Conservation (phyloP, 2,797 vertebrate species). For the Acrossocheilus wenchowensis region DNA sequence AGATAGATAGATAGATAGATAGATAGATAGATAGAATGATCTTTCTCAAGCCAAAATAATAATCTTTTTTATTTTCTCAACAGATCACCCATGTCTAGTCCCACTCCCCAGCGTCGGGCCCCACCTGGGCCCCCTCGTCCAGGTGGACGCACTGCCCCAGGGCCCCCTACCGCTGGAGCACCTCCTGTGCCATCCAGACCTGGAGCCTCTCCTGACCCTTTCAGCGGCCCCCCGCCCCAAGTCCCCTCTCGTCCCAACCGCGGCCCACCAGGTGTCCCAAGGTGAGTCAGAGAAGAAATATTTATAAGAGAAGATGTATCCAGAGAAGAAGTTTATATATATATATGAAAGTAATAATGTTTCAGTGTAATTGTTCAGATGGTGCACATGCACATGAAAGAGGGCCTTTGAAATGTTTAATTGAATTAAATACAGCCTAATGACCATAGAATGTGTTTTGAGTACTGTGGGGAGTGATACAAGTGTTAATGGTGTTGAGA, state of each 20-base stretch:
- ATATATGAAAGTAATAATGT: neutral
- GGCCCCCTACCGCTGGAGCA: constrained; percentile 82
- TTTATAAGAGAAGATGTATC: too few relatives aligned
- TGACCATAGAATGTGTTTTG: neutral
- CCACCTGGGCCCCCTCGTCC: constrained; percentile 91
- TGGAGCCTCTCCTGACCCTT: constrained; percentile 91
- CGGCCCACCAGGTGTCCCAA: constrained; percentile 92
- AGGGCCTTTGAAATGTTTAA: neutral
- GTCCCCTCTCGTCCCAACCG: constrained; percentile 93
- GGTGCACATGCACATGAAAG: neutral
- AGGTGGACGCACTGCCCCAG: constrained; percentile 85
- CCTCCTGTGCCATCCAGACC: constrained; percentile 90
- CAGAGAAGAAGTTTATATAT: too few relatives aligned
- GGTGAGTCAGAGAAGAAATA: constrained; percentile 78
- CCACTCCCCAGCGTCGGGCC: constrained; percentile 91
- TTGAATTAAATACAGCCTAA: neutral
- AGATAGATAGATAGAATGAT: neutral
- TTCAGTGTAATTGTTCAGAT: neutral
- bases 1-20: neutral
- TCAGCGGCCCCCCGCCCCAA: constrained; percentile 86
- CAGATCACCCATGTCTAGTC: constrained; percentile 95
- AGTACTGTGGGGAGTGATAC: neutral
- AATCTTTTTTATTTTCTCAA: neutral
- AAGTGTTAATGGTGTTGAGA: constrained; percentile 33
- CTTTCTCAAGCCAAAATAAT: neutral